Evolutionary conservation across 1,140 invertebrate genomes (phyloP), one percentile per base, ranked within the genome.

Genomic region (Coelopa frigida): DNA sequence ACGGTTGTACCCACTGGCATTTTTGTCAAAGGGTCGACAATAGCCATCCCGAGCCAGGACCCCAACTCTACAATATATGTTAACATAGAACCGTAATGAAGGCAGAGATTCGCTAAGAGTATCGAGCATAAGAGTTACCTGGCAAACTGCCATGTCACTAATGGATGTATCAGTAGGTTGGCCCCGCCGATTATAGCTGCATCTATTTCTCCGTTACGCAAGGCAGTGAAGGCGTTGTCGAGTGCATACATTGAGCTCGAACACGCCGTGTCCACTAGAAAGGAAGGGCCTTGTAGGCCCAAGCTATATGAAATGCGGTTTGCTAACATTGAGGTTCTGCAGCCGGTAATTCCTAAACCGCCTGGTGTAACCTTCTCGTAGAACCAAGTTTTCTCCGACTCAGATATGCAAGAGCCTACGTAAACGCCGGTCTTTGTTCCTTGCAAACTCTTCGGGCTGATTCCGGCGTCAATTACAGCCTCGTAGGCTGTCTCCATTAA

Each of bases 21-120:
- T 77, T 40, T 82, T 80, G 70, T 98, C 94, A 64, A 98, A 97
- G 24, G 83, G 83, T 63, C 92, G 91, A 68, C 91, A 96, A 35
- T 73, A 77, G 5, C 94, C 94, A 50, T 95, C 87, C 1, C 73
- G 58, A 1, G 89, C 86, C 8, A 97, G 68, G 56, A 97, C 92
- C 35, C 89, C 89, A 68, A 89, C 73, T 57, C 83, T 83, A n/a
- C n/a, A n/a, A n/a, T n/a, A n/a, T n/a, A n/a, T n/a, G n/a, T n/a
- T n/a, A n/a, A n/a, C n/a, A n/a, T n/a, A n/a, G n/a, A n/a, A n/a
- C n/a, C n/a, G n/a, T n/a, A n/a, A n/a, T n/a, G n/a, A n/a, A n/a
- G n/a, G n/a, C n/a, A n/a, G n/a, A n/a, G n/a, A n/a, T n/a, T n/a
- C n/a, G n/a, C n/a, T n/a, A n/a, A n/a, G n/a, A n/a, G n/a, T n/a